These are phyloP conservation scores for Oryzias curvinotus DNA, from an alignment of 2,113 vertebrate species.

Conservation along the genomic window DNA sequence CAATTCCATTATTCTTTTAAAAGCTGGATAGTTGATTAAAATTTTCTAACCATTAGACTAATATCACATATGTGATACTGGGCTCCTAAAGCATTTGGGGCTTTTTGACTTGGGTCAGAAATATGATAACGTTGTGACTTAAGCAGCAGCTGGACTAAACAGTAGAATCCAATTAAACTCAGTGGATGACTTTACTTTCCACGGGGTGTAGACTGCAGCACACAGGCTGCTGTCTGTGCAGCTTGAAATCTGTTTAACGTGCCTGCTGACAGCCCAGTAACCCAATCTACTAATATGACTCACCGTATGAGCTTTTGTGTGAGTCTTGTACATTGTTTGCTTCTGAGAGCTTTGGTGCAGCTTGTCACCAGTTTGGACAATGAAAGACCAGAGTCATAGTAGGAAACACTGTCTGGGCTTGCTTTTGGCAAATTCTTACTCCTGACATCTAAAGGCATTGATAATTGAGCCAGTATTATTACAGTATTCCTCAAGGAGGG, in stretches of 20 bases:
- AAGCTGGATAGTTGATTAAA: no score
- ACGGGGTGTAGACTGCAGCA: constrained; percentile 20
- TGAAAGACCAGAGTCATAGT: constrained; percentile 23
- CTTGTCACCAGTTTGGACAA: constrained; percentile 13
- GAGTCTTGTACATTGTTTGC: constrained; percentile 28
- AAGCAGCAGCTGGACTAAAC: constrained; percentile 33
- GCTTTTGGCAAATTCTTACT: no score
- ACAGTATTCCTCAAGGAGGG: no score
- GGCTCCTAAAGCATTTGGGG: no score
- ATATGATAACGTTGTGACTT: neutral
- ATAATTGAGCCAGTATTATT: no score
- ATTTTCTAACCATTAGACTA: no score
- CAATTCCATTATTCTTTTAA: no score
- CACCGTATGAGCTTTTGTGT: constrained; percentile 38
- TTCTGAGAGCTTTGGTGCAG: constrained; percentile 9
- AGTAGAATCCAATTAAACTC: constrained; percentile 34
- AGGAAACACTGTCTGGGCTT: no score
- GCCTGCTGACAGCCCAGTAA: constrained; percentile 68
- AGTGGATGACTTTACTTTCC: constrained; percentile 42
- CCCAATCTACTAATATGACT: constrained; percentile 46
- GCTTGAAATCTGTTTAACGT: constrained; percentile 37
- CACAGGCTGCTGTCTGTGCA: constrained; percentile 48
- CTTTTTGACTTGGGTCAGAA: constrained; percentile 20
- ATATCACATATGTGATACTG: no score
- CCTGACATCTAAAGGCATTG: no score